phyloP scores from a whole-genome alignment of 2,888 invertebrate species.

The Sphinx pinastri region DNA sequence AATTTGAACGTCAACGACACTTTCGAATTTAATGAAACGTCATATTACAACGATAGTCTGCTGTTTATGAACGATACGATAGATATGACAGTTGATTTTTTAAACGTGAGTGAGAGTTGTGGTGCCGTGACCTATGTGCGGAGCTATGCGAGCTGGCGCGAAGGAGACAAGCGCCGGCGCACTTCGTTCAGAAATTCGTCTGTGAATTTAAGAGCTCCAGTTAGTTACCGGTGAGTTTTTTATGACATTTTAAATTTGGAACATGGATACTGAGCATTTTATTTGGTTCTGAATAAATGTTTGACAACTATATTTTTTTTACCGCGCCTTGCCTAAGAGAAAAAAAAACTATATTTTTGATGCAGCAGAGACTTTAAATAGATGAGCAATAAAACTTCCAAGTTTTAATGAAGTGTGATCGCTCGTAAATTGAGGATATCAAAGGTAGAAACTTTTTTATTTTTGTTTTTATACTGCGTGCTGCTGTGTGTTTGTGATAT shows the following conservation, averaged over 20 bases:
- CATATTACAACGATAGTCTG: constrained; percentile 53
- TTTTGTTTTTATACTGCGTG: not conserved
- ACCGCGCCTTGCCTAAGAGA: no score
- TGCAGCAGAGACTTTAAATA: not conserved
- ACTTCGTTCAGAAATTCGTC: constrained; percentile 58
- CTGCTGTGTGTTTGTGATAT: no score
- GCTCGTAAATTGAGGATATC: constrained; percentile 16
- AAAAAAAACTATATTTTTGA: constrained; percentile 15
- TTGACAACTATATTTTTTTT: not conserved
- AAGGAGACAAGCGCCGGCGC: constrained; percentile 65
- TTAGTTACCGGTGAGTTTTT: constrained; percentile 79
- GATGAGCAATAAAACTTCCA: not conserved
- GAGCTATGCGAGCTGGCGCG: constrained; percentile 77
- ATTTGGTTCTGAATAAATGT: constrained; percentile 6
- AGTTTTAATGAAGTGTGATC: constrained; percentile 20
- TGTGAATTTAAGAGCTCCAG: constrained; percentile 74
- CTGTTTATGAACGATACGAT: constrained; percentile 57
- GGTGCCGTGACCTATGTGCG: constrained; percentile 61
- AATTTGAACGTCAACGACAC: constrained; percentile 33
- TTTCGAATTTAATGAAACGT: constrained; percentile 40
- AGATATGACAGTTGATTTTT: constrained; percentile 59
- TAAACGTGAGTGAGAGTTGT: constrained; percentile 66
- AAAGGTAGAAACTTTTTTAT: not conserved
- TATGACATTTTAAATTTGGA: constrained; percentile 15
- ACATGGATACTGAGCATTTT: not conserved